Evolutionary conservation across 1,140 invertebrate species (phyloP).

Genomic region (Hyphantria cunea): DNA sequence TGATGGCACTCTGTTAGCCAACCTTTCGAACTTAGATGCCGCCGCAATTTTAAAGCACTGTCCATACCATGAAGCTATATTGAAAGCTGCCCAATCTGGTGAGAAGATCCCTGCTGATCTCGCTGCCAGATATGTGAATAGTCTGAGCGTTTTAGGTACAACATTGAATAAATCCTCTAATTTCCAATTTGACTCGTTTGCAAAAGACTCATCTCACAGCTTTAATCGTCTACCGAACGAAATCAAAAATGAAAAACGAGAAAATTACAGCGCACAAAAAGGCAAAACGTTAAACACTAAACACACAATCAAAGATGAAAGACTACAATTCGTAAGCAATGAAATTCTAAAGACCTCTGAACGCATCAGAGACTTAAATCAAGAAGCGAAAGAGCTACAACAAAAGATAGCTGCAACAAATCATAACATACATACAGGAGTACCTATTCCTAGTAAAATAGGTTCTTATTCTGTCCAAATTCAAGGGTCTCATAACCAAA

Average conservation of each 20-base stretch:
- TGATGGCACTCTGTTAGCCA: constrained; percentile 70
- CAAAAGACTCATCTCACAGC: constrained; percentile 44
- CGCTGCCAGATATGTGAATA: constrained; percentile 70
- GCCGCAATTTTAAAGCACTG: constrained; percentile 80
- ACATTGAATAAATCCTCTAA: constrained; percentile 46
- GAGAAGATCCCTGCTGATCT: constrained; percentile 71
- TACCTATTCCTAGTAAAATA: constrained; percentile 83
- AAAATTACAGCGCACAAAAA: constrained; percentile 52
- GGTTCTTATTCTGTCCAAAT: constrained; percentile 89
- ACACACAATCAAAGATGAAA: constrained; percentile 54
- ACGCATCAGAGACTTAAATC: constrained; percentile 62
- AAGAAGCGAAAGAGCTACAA: constrained; percentile 66
- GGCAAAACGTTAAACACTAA: constrained; percentile 64
- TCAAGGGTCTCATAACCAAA: constrained; percentile 82
- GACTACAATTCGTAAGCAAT: constrained; percentile 51
- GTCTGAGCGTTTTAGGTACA: constrained; percentile 65
- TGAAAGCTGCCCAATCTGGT: constrained; percentile 70
- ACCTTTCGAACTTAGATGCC: constrained; percentile 70
- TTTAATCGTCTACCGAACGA: constrained; percentile 38
- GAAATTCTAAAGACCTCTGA: constrained; percentile 71
- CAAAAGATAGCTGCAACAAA: constrained; percentile 65
- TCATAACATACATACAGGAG: constrained; percentile 43
- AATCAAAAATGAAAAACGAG: constrained; percentile 50
- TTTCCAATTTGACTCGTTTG: not conserved
- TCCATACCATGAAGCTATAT: constrained; percentile 78